Evolutionary conservation across 2,113 vertebrate species (phyloP), one percentile per base, ranked within the genome.

Genomic region (Rousettus leschenaultii): DNA sequence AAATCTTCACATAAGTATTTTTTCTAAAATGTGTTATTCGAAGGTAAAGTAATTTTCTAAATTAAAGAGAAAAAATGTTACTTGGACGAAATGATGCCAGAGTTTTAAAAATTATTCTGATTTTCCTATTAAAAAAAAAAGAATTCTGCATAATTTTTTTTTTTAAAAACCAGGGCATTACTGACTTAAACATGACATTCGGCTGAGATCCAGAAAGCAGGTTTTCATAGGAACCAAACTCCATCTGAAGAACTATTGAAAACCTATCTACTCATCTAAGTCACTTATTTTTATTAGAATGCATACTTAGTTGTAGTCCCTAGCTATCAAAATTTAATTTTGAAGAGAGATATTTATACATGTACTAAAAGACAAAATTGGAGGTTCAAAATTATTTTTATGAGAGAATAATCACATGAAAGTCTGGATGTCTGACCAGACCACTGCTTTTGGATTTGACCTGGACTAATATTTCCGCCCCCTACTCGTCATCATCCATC

Each of bases 341-440:
- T 96, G 80, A 43, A 73, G 96, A 96, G 59, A 89, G 68, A 94
- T 91, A 96, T 92, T 89, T 94, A 93, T 61, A 86, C 53, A 7
- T 40, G 5, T 66, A 65, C 35, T 68, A 97, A 98, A 95, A 97
- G 38, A 96, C 94, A 97, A 97, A 97, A 80, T 70, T 92, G 75
- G 94, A 95, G 74, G 80, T 97, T 97, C 43, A 79, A 97, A 94
- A 93, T 92, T 38, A 78, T 92, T 92, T 91, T 96, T 94, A 94
- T 96, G 95, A 97, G 93, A 93, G 88, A 96, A 93, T 96, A 97
- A 97, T 92, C 89, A 30, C 7, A 6, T 94, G 45, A 84, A 97
- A 96, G 86, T 96, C 96, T 91, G 78, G n/a, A 93, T 98, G 97
- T 96, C 97, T 94, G 94, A 92, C 95, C 94, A 96, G 83, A 98